These are phyloP conservation scores for Galaxias olidus DNA, from an alignment of 2,797 vertebrate genomes.

Conservation along the genomic window DNA sequence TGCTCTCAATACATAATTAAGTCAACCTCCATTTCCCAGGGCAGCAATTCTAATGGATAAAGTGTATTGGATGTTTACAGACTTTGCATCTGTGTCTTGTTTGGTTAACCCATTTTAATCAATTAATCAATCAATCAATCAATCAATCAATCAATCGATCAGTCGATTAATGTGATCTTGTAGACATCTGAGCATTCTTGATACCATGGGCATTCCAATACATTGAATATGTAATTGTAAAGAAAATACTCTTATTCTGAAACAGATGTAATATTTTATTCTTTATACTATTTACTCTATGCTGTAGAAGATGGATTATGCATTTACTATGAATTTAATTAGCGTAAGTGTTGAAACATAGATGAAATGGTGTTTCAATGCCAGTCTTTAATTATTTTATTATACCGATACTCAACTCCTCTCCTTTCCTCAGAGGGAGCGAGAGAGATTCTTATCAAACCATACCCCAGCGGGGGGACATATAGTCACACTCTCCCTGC, in stretches of 20 bases:
- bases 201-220: no score
- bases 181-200: no score
- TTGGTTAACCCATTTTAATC: not conserved
- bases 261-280: no score
- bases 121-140: no score
- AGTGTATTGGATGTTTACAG: conserved; percentile 44
- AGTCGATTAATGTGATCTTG: no score
- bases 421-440: conserved; percentile 59
- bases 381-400: not conserved
- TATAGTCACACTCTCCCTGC: conserved; percentile 60
- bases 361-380: no score
- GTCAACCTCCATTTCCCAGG: conserved; percentile 23
- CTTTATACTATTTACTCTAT: not conserved
- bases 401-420: not conserved
- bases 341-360: no score
- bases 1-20: conserved; percentile 33
- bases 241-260: no score
- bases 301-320: not conserved
- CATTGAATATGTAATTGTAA: no score
- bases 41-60: conserved; percentile 45
- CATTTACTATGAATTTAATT: not conserved
- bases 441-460: conserved; percentile 64
- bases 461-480: conserved; percentile 59
- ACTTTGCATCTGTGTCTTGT: not conserved
- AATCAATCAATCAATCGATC: no score